A percentile compares a stretch with the other conserved stretches of the same genome.
Conservation (phyloP, 2,113 vertebrate genomes). For the Petromus typicus region DNA sequence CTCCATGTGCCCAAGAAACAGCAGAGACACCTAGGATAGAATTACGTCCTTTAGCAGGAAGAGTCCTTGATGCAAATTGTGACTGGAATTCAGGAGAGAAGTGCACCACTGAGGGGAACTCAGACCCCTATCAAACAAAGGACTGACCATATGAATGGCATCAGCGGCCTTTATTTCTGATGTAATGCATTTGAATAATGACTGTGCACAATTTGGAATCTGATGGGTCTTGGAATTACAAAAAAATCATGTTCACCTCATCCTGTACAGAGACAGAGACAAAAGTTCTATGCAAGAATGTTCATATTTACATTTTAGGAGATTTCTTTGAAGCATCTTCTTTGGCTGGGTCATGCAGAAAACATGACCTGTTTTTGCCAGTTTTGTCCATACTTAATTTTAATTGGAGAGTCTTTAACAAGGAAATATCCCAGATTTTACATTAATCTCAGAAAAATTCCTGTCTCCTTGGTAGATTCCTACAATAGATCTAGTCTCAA, state of each 20-base stretch:
- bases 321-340: background rate
- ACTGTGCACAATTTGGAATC: background rate
- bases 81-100: background rate
- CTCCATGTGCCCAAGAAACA: background rate
- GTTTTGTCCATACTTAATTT: background rate
- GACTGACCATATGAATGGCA: background rate
- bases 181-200: background rate
- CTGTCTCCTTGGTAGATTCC: conserved; percentile 77
- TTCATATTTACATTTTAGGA: background rate
- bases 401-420: background rate
- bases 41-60: background rate
- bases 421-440: conserved; percentile 65
- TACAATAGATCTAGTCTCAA: conserved; percentile 80
- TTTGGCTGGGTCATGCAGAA: background rate
- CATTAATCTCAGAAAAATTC: conserved; percentile 76
- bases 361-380: too few relatives aligned
- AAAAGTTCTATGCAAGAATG: background rate
- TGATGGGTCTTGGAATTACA: background rate
- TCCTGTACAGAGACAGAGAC: background rate
- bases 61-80: background rate
- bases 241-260: background rate
- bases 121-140: background rate
- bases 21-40: background rate
- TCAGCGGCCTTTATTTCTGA: background rate
- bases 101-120: background rate